Percentiles rank a stretch among this genome's conserved stretches.
Conservation (phyloP, 2,888 invertebrate genomes). For the Lissonota sp. region DNA sequence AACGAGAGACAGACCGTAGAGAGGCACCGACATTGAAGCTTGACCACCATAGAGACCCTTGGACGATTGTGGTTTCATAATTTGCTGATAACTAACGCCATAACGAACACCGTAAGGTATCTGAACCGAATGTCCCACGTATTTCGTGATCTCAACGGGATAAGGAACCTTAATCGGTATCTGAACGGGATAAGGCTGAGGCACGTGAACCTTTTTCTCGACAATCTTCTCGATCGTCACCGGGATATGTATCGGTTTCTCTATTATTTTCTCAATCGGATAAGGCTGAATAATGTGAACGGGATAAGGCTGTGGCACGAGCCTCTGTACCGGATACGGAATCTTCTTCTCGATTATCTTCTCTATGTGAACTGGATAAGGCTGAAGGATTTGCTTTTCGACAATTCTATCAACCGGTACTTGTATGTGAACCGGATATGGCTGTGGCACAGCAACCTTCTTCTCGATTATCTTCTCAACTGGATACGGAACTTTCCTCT, state of each 20-base stretch:
- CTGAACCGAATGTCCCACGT: constrained; percentile 69
- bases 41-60: constrained; percentile 65
- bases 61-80: constrained; percentile 70
- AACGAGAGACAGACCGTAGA: constrained; percentile 62
- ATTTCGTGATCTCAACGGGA: constrained; percentile 75
- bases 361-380: constrained; percentile 82
- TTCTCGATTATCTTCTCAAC: constrained; percentile 85
- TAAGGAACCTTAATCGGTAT: constrained; percentile 83
- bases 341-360: constrained; percentile 84
- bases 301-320: constrained; percentile 76
- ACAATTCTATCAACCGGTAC: constrained; percentile 85
- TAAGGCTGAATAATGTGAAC: constrained; percentile 79
- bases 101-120: constrained; percentile 73
- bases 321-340: constrained; percentile 85
- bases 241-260: constrained; percentile 84
- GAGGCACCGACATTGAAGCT: constrained; percentile 46
- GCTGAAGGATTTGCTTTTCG: constrained; percentile 87
- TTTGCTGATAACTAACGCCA: constrained; percentile 73
- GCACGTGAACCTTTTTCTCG: constrained; percentile 84
- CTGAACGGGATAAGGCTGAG: constrained; percentile 84
- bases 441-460: constrained; percentile 85
- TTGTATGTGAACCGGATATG: constrained; percentile 84
- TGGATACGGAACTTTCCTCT: constrained; percentile 85
- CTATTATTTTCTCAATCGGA: constrained; percentile 86
- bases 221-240: constrained; percentile 79